These are phyloP conservation scores for Beris morrisii DNA, from an alignment of 2,888 invertebrate genomes.

Conservation along the genomic window DNA sequence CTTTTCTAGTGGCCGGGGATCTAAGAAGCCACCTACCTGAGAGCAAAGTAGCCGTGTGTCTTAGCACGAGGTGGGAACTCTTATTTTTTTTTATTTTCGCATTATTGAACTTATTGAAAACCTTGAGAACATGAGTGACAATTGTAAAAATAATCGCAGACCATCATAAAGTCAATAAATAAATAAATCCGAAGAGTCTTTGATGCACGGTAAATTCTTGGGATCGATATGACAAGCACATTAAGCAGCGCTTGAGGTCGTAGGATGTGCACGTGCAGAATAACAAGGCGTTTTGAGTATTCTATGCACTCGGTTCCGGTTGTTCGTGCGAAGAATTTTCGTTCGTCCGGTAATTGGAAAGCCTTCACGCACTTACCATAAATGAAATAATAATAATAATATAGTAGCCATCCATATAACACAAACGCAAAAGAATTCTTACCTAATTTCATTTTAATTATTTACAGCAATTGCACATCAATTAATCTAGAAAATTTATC, in stretches of 20 bases:
- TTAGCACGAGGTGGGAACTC: too few species aligned
- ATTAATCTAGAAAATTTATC: too few species aligned
- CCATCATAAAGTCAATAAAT: not conserved
- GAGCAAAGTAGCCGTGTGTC: too few species aligned
- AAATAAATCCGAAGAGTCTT: constrained; percentile 28
- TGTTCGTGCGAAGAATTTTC: constrained; percentile 24
- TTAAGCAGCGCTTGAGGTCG: constrained; percentile 14
- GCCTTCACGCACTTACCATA: too few species aligned
- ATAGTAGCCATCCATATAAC: too few species aligned
- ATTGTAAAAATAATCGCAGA: constrained; percentile 15
- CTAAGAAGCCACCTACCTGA: too few species aligned
- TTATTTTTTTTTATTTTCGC: constrained; percentile 5
- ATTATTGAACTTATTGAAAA: constrained; percentile 24
- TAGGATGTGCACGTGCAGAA: constrained; percentile 31
- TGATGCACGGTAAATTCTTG: constrained; percentile 16
- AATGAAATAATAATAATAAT: too few species aligned
- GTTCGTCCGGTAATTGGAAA: too few species aligned
- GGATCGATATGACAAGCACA: constrained; percentile 30
- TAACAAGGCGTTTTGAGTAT: constrained; percentile 18
- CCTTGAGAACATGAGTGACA: constrained; percentile 26
- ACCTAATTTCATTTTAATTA: too few species aligned
- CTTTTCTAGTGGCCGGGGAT: too few species aligned
- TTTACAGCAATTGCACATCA: too few species aligned
- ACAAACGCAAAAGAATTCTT: too few species aligned
- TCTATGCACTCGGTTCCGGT: constrained; percentile 36